Percentiles rank a stretch among this genome's conserved stretches.
Evolutionary conservation across 2,888 invertebrate genomes (phyloP).

Genomic region (Epinotia demarniana): DNA sequence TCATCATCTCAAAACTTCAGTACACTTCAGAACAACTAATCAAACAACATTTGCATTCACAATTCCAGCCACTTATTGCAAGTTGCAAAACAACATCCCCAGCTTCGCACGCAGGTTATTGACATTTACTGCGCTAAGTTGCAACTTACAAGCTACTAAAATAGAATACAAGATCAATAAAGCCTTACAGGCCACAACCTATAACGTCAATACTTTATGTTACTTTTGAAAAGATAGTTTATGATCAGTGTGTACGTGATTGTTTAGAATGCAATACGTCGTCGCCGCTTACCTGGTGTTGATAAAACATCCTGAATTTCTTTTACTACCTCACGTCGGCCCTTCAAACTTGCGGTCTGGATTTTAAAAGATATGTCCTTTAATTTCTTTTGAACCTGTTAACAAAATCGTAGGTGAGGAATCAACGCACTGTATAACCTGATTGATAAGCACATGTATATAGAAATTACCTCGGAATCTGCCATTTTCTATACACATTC

Average conservation of each 20-base stretch:
- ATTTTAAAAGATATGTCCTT: slow-evolving; percentile 90
- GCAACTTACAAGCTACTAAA: slow-evolving; percentile 40
- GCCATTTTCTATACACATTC: slow-evolving; percentile 85
- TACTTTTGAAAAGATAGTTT: background rate
- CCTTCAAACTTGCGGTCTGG: slow-evolving; percentile 89
- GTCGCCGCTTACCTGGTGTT: slow-evolving; percentile 86
- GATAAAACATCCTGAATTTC: slow-evolving; percentile 89
- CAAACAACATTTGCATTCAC: background rate
- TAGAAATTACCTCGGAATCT: slow-evolving; percentile 86
- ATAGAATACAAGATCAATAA: slow-evolving; percentile 45
- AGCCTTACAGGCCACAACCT: slow-evolving; percentile 33
- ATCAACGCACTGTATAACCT: slow-evolving; percentile 42
- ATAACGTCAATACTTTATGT: slow-evolving; percentile 28
- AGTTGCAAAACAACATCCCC: slow-evolving; percentile 16
- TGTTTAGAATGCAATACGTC: background rate
- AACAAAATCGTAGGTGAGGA: slow-evolving; percentile 51
- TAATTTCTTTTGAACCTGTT: slow-evolving; percentile 87
- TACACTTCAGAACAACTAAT: slow-evolving; percentile 2
- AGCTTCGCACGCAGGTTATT: slow-evolving; percentile 17
- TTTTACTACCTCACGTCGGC: slow-evolving; percentile 87
- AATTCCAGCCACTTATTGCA: slow-evolving; percentile 27
- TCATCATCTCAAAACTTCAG: background rate
- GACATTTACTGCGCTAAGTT: slow-evolving; percentile 11
- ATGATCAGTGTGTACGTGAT: background rate
- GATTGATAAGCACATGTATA: slow-evolving; percentile 26